Conservation (phyloP, 2,888 invertebrate genomes). For the Sturmia bella region DNA sequence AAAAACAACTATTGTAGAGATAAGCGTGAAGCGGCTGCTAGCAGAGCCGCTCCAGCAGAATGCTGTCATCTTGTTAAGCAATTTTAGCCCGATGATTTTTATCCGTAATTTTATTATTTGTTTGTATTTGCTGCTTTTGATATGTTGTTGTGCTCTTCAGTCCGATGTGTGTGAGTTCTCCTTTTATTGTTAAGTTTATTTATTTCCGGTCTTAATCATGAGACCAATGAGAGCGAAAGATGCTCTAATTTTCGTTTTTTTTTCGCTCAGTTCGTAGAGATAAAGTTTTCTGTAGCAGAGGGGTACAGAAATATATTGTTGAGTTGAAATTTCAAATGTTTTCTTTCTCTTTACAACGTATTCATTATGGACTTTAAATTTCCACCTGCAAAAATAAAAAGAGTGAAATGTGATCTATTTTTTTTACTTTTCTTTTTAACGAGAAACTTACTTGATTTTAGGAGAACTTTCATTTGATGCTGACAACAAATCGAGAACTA, state of each 20-base stretch:
- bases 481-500: neutral
- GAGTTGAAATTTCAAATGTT: neutral
- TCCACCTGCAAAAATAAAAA: constrained; percentile 33
- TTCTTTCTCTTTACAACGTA: constrained; percentile 35
- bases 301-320: constrained; percentile 21
- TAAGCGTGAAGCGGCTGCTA: constrained; percentile 70
- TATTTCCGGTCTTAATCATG: constrained; percentile 73
- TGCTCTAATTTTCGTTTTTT: constrained; percentile 66
- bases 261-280: constrained; percentile 44
- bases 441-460: constrained; percentile 36
- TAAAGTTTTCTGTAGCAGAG: constrained; percentile 44
- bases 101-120: constrained; percentile 36
- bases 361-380: constrained; percentile 5
- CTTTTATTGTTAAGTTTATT: constrained; percentile 65
- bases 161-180: constrained; percentile 2
- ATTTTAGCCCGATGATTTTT: constrained; percentile 50
- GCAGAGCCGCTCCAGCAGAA: constrained; percentile 67
- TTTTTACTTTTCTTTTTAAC: neutral
- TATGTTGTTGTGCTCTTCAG: constrained; percentile 11
- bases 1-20: constrained; percentile 64
- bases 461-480: neutral
- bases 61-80: constrained; percentile 70
- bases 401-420: neutral
- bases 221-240: constrained; percentile 61
- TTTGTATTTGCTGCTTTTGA: constrained; percentile 15